phyloP scores from a whole-genome alignment of 2,888 invertebrate genomes.

The Drosophila nigricruria region DNA sequence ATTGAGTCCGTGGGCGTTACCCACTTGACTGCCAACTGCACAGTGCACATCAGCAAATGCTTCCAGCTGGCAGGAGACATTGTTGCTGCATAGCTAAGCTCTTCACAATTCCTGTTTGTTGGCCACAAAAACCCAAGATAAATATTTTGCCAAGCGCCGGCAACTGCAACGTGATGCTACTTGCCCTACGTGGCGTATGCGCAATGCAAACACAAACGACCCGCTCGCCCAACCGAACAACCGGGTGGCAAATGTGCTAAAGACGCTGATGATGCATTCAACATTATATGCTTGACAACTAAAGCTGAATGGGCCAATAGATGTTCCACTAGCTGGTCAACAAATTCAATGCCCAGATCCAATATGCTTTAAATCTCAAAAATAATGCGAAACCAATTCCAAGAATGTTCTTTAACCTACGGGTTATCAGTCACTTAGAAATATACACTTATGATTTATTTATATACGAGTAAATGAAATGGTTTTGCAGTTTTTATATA shows the following conservation, averaged over 20 bases:
- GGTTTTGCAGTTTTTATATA: too few relatives aligned
- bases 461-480: too few relatives aligned
- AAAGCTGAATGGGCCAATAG: constrained; percentile 39
- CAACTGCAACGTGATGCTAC: constrained; percentile 38
- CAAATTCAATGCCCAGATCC: neutral
- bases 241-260: constrained; percentile 26
- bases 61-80: constrained; percentile 30
- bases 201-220: constrained; percentile 43
- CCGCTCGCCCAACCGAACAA: neutral
- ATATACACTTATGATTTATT: too few relatives aligned
- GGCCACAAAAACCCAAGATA: constrained; percentile 50
- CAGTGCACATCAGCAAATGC: constrained; percentile 21
- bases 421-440: neutral
- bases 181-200: constrained; percentile 55
- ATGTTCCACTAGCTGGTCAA: constrained; percentile 7
- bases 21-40: constrained; percentile 35
- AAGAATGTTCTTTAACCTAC: neutral
- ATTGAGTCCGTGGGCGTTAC: constrained; percentile 49
- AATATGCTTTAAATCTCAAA: constrained; percentile 1
- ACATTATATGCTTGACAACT: constrained; percentile 30
- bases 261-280: constrained; percentile 54
- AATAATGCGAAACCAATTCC: neutral
- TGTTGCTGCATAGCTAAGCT: constrained; percentile 46
- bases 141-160: constrained; percentile 49
- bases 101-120: constrained; percentile 33